These are phyloP conservation scores for Drosophila algonquin DNA, from an alignment of 2,888 invertebrate genomes.

Conservation along the genomic window DNA sequence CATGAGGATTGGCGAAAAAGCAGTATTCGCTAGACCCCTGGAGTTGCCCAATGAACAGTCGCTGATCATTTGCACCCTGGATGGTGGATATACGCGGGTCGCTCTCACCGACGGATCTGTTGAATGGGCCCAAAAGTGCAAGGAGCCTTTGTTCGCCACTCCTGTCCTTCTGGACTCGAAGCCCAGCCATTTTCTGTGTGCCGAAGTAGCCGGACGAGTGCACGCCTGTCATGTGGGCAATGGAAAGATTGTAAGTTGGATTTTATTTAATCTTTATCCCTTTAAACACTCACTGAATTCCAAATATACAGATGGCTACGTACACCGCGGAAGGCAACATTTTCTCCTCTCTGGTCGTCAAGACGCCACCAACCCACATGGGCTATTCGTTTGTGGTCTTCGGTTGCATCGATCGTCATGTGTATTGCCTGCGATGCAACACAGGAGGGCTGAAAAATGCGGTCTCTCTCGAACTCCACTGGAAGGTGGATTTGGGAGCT, in stretches of 20 bases:
- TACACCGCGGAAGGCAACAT: slow-evolving; percentile 87
- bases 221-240: slow-evolving; percentile 72
- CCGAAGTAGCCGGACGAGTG: slow-evolving; percentile 85
- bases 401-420: slow-evolving; percentile 89
- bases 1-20: slow-evolving; percentile 83
- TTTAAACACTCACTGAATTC: too few relatives aligned
- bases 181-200: slow-evolving; percentile 68
- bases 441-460: slow-evolving; percentile 6
- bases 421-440: slow-evolving; percentile 87
- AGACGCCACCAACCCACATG: slow-evolving; percentile 58
- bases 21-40: slow-evolving; percentile 85
- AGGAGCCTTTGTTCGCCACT: slow-evolving; percentile 87
- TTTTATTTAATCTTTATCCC: rapidly evolving
- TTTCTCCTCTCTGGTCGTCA: slow-evolving; percentile 88
- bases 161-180: slow-evolving; percentile 80
- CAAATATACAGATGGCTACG: slow-evolving; percentile 86
- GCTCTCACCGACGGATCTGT: slow-evolving; percentile 84
- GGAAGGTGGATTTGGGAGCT: slow-evolving; percentile 86
- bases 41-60: slow-evolving; percentile 73
- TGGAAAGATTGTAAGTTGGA: slow-evolving; percentile 63
- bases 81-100: slow-evolving; percentile 85
- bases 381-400: slow-evolving; percentile 85
- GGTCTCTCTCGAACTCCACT: slow-evolving; percentile 83
- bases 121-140: slow-evolving; percentile 85
- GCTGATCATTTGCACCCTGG: slow-evolving; percentile 85